Evolutionary conservation across 2,797 vertebrate genomes (phyloP), one percentile per base, ranked within the genome.

Genomic region (Pseudomugil tenellus): DNA sequence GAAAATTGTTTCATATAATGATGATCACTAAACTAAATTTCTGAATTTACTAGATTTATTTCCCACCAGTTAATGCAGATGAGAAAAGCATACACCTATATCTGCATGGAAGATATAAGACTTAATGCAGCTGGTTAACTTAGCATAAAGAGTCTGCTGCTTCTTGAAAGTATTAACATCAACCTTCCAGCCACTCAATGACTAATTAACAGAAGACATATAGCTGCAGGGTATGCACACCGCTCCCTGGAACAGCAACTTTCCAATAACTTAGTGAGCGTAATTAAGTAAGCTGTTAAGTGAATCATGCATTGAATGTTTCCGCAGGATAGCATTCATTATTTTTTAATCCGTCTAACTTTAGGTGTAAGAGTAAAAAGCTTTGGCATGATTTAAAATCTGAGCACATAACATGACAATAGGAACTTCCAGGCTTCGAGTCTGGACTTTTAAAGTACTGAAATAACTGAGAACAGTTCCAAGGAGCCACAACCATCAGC

Each of bases 181-280:
- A 21, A 58, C 23, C 19, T 56, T 57, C 10, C 41, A 52, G 29
- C 43, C 58, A 31, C 23, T 0, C n/a, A n/a, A 9, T 29, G 54
- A 31, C 48, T 58, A 67, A 49, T 63, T 54, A 59, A 37, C 31
- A 37, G 13, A 52, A 60, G 55, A 55, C 3, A 55, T 29, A 54
- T 26, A 49, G 28, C 32, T 58, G 17, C 6, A 9, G 52, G 32
- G 25, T 55, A 21, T 57, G 29, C 56, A 60, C 51, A 52, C 4
- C 19, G 17, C 0, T 34, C 11, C 43, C 52, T 51, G 3, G 39
- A 57, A 67, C 46, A 52, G 0, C 48, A 51, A 7, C 39, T 52
- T 52, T 17, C 14, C 25, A 49, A 31, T 10, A 55, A 43, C 39
- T 31, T 14, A 21, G 41, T 11, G 9, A 52, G 52, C 13, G 8